Conservation (phyloP, 2,888 invertebrate genomes). For the Ephialtes manifestator region DNA sequence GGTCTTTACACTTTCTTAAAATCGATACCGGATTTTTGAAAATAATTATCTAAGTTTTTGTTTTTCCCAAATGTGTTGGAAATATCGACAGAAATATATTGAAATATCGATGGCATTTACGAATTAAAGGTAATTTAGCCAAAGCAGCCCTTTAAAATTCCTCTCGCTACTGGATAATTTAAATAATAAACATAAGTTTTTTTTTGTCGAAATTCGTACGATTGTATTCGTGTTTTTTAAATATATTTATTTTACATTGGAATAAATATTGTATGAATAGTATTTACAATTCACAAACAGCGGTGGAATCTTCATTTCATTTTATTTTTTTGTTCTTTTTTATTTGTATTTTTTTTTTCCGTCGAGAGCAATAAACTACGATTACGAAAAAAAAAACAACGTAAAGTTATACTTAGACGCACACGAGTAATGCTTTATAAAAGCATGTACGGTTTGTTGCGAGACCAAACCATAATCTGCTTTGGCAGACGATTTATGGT, state of each 20-base stretch:
- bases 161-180: not conserved
- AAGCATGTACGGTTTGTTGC: conserved; percentile 39
- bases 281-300: conserved; percentile 73
- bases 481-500: conserved; percentile 1
- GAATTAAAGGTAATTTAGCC: conserved; percentile 72
- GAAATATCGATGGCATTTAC: too few species aligned
- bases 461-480: not conserved
- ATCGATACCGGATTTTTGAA: not conserved
- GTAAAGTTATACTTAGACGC: conserved; percentile 29
- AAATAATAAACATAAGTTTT: conserved; percentile 23
- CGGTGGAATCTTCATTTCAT: conserved; percentile 29
- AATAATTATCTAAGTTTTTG: too few species aligned
- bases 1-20: too few species aligned
- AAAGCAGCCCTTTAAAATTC: not conserved
- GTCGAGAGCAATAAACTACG: conserved; percentile 21
- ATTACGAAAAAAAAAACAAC: conserved; percentile 18
- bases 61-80: too few species aligned
- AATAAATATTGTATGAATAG: conserved; percentile 76
- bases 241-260: conserved; percentile 70
- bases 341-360: not conserved
- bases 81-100: too few species aligned
- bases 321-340: conserved; percentile 14
- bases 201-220: conserved; percentile 24
- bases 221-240: conserved; percentile 47
- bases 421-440: conserved; percentile 54